Evolutionary conservation across 2,888 invertebrate genomes (phyloP).

Genomic region (Amiota minor): DNA sequence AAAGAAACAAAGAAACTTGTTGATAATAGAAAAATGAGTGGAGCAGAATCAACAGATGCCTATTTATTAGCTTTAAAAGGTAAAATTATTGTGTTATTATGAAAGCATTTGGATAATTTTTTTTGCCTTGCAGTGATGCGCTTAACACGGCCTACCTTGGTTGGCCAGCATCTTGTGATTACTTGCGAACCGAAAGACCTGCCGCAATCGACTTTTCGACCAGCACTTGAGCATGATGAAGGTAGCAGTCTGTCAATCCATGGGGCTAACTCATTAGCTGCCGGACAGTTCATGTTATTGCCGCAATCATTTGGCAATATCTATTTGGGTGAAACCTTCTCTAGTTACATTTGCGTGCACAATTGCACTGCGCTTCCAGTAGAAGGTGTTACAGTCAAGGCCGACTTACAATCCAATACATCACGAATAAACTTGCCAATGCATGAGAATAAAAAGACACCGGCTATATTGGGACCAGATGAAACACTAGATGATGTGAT

Average conservation of each 20-base stretch:
- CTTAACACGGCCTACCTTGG: conserved; percentile 91
- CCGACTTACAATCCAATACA: conserved; percentile 93
- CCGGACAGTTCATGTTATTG: conserved; percentile 91
- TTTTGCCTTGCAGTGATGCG: conserved; percentile 84
- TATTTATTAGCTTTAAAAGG: conserved; percentile 73
- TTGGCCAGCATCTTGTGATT: conserved; percentile 83
- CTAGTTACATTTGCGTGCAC: conserved; percentile 97
- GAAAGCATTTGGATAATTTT: background rate
- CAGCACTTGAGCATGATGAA: conserved; percentile 84
- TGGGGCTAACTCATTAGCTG: conserved; percentile 81
- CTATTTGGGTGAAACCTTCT: conserved; percentile 96
- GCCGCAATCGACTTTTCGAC: conserved; percentile 85
- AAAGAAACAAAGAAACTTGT: background rate
- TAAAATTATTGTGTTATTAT: conserved; percentile 35
- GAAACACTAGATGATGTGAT: conserved; percentile 95
- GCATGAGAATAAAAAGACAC: conserved; percentile 78
- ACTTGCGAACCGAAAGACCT: conserved; percentile 90
- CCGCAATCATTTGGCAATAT: conserved; percentile 99
- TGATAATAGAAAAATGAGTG: conserved; percentile 56
- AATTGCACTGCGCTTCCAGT: conserved; percentile 91
- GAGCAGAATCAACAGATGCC: conserved; percentile 61
- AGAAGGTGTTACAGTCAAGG: conserved; percentile 76
- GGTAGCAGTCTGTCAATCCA: conserved; percentile 80
- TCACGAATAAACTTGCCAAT: conserved; percentile 89
- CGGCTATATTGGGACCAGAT: conserved; percentile 80